Base-by-base conservation (phyloP, 2,113 vertebrate species). In the Malurus elegans region DNA sequence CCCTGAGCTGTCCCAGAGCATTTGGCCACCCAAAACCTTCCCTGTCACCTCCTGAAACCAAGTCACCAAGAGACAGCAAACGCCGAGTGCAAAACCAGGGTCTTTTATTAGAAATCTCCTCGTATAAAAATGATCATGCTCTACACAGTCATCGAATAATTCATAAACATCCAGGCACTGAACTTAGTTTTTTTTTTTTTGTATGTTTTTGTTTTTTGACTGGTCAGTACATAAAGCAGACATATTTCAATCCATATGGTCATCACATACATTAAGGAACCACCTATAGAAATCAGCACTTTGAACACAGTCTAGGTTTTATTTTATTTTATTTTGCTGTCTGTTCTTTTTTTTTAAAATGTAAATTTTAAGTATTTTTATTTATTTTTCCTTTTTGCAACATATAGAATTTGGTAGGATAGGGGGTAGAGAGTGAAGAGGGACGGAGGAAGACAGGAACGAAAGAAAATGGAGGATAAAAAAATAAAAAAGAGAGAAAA, bases 121-220 rank as follows among this genome's bases (percentile, higher is more conserved):
- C 90, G 99, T 99, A 99, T 98, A 99, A 99, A 99, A 99, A 99
- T 98, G 97, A 98, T 98, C 99, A 99, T 99, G 99, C 99, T 98
- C 98, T 98, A 99, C 98, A 99, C 98, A 97, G 98, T 98, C 96
- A 95, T 98, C 97, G 96, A 97, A 97, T 98, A 98, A 98, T 97
- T 98, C 98, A 98, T 98, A 99, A 98, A 99, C 99, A 99, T 99
- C 98, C 99, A 99, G 99, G 99, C 99, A 99, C 99, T 99, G 98
- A 98, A 98, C 98, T 99, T 97, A 34, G 92, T 47, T 16, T 86
- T 84, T 75, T 80, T 47, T 44, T 86, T 84, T 75, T 80, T 95
- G 80, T 94, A 76, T 56, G 95, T 94, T 91, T 56, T 97, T 95
- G 93, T 97, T 98, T 98, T 98, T 98, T 97, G 98, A 98, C 98